Percentiles rank a stretch among this genome's conserved stretches.
Conservation (phyloP, 53 echinoderm and acorn worm genomes). For the Echinarachnius parma region DNA sequence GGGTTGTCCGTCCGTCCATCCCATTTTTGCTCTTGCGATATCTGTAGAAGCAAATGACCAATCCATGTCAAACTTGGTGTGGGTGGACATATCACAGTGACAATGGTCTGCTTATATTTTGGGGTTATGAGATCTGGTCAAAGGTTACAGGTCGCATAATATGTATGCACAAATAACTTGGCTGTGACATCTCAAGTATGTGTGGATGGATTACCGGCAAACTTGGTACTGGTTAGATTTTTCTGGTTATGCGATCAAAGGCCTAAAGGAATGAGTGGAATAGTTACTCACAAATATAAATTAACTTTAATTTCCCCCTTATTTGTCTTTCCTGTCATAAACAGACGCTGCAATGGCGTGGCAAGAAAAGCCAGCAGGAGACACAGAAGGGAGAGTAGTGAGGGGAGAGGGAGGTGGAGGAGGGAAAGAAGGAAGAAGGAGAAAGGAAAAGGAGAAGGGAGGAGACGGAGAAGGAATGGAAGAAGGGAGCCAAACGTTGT, state of each 20-base stretch:
- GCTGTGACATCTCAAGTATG: not conserved
- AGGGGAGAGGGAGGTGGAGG: slow-evolving; percentile 23
- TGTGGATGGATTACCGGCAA: not conserved
- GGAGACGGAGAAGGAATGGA: not conserved
- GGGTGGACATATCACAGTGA: no score
- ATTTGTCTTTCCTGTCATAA: not conserved
- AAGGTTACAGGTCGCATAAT: no score
- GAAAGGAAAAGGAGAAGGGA: not conserved
- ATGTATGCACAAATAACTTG: no score
- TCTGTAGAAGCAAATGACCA: no score
- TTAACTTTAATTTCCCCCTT: not conserved
- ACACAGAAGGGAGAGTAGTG: not conserved
- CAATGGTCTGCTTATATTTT: no score
- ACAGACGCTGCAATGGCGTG: slow-evolving; percentile 25
- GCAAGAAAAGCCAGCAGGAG: slow-evolving; percentile 7
- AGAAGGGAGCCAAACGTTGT: slow-evolving; percentile 8
- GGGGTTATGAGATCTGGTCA: no score
- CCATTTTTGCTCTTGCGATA: no score
- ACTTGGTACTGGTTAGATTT: not conserved
- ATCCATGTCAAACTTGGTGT: no score
- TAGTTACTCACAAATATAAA: not conserved
- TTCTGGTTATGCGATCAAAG: not conserved
- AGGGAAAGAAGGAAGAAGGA: not conserved
- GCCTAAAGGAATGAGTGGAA: not conserved
- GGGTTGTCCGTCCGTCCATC: no score